Evolutionary conservation across 2,113 vertebrate genomes (phyloP), one percentile per base, ranked within the genome.

Genomic region (Platycercus adscitus): DNA sequence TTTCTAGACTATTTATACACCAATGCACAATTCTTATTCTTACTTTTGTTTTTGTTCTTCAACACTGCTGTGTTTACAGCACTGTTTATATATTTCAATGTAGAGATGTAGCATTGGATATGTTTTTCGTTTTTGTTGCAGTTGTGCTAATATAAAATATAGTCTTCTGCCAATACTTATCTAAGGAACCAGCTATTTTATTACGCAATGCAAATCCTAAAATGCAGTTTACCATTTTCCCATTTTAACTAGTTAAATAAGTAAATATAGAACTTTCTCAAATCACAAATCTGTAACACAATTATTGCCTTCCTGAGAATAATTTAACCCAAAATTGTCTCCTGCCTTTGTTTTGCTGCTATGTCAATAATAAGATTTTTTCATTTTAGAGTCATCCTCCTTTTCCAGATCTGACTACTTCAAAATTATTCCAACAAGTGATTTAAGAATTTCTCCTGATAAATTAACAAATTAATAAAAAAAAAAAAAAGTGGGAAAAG

Each of bases 191-290:
- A 84, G 17, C 6, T 87, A 44, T 14, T 91, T 81, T 71, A 71
- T 75, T 91, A 84, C 35, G 25, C 10, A 89, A 79, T n/a, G 20
- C 13, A 68, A 96, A 93, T 69, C 33, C 50, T 81, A 83, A 82
- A 90, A 70, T 58, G 10, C 13, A 66, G 28, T 33, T 91, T 73
- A 31, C 8, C 26, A 13, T 75, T 75, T 81, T 73, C 43, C 28
- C 9, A 43, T 78, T 92, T 41, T 58, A 56, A 50, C 25, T 66
- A 63, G 13, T 66, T 47, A n/a, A 75, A 39, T 37, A 56, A 56
- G 7, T 72, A 80, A 83, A 73, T 28, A 78, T 2, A 73, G 23
- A 78, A 78, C 26, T 28, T 66, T 49, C 35, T 71, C 17, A 10
- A 88, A 71, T 50, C 17, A 35, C 10, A 44, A 17, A 55, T 29